Conservation (phyloP, 2,888 invertebrate species). For the Morpho helenor region DNA sequence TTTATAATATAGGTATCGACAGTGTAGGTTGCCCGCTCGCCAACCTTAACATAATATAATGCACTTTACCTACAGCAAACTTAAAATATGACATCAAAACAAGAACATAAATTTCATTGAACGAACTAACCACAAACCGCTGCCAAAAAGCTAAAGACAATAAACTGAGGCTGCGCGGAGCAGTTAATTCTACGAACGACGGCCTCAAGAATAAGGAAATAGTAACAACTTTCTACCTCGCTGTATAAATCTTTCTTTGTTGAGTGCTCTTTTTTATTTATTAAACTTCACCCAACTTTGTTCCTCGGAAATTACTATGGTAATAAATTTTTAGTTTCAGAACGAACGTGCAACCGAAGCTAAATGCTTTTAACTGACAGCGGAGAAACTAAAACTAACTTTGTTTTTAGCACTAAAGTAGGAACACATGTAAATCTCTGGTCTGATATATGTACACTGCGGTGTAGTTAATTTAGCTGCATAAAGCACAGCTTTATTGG, state of each 20-base stretch:
- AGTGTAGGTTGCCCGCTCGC: no score
- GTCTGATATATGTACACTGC: not conserved
- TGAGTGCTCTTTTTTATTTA: conserved; percentile 22
- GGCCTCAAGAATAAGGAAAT: conserved; percentile 20
- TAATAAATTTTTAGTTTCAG: conserved; percentile 9
- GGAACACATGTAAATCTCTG: no score
- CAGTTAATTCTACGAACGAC: conserved; percentile 25
- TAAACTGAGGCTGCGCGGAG: conserved; percentile 19
- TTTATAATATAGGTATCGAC: no score
- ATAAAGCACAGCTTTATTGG: no score
- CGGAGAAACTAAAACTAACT: not conserved
- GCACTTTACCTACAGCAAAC: not conserved
- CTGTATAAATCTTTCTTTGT: conserved; percentile 22
- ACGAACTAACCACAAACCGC: conserved; percentile 11
- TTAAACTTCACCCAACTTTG: conserved; percentile 20
- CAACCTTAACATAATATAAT: no score
- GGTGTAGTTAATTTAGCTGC: no score
- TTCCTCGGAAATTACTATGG: conserved; percentile 14
- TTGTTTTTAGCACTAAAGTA: no score
- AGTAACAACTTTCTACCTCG: conserved; percentile 20
- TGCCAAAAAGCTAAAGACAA: conserved; percentile 20
- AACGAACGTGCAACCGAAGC: not conserved
- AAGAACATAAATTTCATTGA: conserved; percentile 17
- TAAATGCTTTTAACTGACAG: conserved; percentile 5
- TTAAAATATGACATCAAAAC: conserved; percentile 17